Evolutionary conservation across 2,113 vertebrate species (phyloP), one percentile per base, ranked within the genome.

Genomic region (Scolopax mira): DNA sequence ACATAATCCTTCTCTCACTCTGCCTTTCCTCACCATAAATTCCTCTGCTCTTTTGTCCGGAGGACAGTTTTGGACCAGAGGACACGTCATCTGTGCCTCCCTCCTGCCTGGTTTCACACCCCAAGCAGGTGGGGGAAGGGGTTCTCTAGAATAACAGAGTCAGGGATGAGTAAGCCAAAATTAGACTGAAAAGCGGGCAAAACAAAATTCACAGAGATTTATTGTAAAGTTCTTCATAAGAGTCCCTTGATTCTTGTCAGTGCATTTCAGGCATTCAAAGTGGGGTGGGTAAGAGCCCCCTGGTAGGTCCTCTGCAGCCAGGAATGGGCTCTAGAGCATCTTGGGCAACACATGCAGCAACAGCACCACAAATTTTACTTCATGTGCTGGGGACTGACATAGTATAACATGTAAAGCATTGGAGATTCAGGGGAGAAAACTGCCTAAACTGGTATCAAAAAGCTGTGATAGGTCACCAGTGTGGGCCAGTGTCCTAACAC

Each of bases 181-280:
- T 10, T 2, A n/a, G 61, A 14, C 61, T 62, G 42, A 74, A 46
- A 60, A 71, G 7, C 1, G 4, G 16, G n/a, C 9, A 69, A 69
- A 79, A 6, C 7, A 24, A 24, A 39, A 62, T 66, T 33, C 41
- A 27, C 19, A 4, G 9, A 2, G 16, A 39, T 84, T 65, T 58
- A 3, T 57, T 28, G 33, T 35, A 1, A 48, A 80, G 42, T 16
- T 54, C 18, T 33, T 21, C 19, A 3, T 57, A 31, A 54, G 52
- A 24, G 14, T 13, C 31, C 19, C 39, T 71, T 41, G 62, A 14
- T 25, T 41, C 21, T 18, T 18, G 11, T 27, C 52, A 30, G 18
- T 30, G 24, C 9, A 11, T 33, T 44, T 39, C 64, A 72, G 48
- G 64, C 58, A 4, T 27, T 49, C 1, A 0, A 1, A 3, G 31